Evolutionary conservation across 2,888 invertebrate species (phyloP), one percentile per base, ranked within the genome.

Genomic region (Dendrolimus houi): DNA sequence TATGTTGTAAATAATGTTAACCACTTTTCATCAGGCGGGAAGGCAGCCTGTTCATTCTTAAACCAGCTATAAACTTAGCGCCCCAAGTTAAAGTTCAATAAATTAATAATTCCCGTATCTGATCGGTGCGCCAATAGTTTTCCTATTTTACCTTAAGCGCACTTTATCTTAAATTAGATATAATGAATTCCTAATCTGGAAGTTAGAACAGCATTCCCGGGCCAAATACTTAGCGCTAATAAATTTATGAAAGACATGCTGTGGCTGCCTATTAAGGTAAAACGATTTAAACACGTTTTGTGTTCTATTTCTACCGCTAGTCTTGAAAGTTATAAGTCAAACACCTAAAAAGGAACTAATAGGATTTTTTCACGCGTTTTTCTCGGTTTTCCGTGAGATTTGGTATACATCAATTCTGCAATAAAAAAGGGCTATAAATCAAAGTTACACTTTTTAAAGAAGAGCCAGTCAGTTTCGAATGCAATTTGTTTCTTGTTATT

Each of bases 141-240:
- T 72, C 75, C 72, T 71, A 75, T 76, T 71, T 70, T 68, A 71
- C 70, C 72, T 69, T 68, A 68, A 71, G 68, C 71, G 67, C 66
- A 75, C 74, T 79, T 83, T 83, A 84, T 80, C 74, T 77, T 67
- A 61, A 61, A 68, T 75, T 75, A 82, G 83, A 83, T 85, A 81
- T 85, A 86, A 85, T 81, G 81, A 87, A 85, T 83, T 80, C 87
- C 85, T 79, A 83, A 85, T 82, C 78, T 75, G 80, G 83, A 72
- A 65, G 75, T 68, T 64, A 65, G 73, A 75, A 77, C 83, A 79
- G 74, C 84, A 87, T 87, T 86, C 87, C 75, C 74, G 75, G 66
- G 62, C 75, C 71, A 63, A 82, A 72, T 75, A 65, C 62, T 64
- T 61, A 67, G 64, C 64, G 64, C 62, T 65, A 66, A 69, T 74